A percentile compares a stretch with the other conserved stretches of the same genome.
Conservation (phyloP, 2,888 invertebrate species). For the Limnephilus auricula region DNA sequence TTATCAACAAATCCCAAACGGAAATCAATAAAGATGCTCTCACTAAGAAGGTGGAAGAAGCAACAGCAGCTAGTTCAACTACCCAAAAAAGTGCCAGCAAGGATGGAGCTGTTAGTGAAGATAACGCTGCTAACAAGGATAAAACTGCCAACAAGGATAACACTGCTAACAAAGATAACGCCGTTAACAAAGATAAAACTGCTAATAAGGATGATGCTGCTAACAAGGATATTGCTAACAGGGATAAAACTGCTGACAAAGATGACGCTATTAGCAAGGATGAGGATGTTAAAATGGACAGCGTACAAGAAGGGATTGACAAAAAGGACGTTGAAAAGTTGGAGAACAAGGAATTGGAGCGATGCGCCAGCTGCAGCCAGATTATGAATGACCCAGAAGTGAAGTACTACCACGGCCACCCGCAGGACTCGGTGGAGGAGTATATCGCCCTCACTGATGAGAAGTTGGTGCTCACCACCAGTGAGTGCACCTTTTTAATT, state of each 20-base stretch:
- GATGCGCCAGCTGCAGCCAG: conserved; percentile 75
- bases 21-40: conserved; percentile 27
- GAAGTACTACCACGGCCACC: conserved; percentile 85
- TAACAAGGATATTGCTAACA: too few relatives aligned
- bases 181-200: too few relatives aligned
- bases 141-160: background rate
- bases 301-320: background rate
- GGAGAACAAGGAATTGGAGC: conserved; percentile 68
- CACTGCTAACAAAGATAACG: background rate
- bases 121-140: background rate
- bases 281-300: conserved; percentile 21
- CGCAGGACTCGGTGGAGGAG: conserved; percentile 86
- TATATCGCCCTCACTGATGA: conserved; percentile 86
- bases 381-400: conserved; percentile 76
- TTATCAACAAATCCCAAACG: conserved; percentile 16
- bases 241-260: background rate
- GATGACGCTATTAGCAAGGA: background rate
- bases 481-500: conserved; percentile 70
- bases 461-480: conserved; percentile 84
- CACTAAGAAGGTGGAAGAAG: background rate
- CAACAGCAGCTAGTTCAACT: background rate
- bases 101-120: background rate
- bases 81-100: background rate
- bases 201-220: too few relatives aligned
- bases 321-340: conserved; percentile 27